Base-by-base conservation (phyloP, 2,888 invertebrate species). In the Taenaris catops region DNA sequence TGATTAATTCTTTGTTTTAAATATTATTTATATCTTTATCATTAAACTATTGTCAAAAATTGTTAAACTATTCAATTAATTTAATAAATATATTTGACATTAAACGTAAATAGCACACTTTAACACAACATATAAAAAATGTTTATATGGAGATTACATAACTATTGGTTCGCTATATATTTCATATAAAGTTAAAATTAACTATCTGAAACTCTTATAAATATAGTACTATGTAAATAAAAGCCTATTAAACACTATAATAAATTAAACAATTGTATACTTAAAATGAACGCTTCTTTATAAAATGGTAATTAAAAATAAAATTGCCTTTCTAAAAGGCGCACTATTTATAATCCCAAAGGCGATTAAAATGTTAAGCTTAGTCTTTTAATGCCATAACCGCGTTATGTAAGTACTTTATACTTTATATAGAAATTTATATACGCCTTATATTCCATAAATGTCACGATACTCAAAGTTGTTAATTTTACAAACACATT, bases 31-130 rank as follows among this genome's bases (percentile, higher is more conserved):
- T 31, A 20, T 34, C 8, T 9, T 25, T 21, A 17, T 23, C 21
- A 20, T 32, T 34, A 41, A 38, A 41, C 34, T 42, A 42, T 42
- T 38, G 38, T 34, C 38, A 34, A 38, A 35, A n/a, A 38, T 25
- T 32, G 25, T n/a, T 42, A 34, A 41, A 41, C 11, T 19, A 38
- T 33, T 18, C 8, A 23, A 12, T n/a, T 31, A 9, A 16, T 23
- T 29, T 16, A 9, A 16, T 14, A 7, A n/a, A 8, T 16, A 23
- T 25, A 14, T 25, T 32, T 31, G 16, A 6, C 4, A 21, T 9
- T 12, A 16, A 31, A 31, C 8, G 9, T 29, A 21, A 23, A 21
- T 21, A 23, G 11, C 19, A 8, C 19, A 29, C 28, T 6, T n/a
- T n/a, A n/a, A n/a, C n/a, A n/a, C n/a, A n/a, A n/a, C n/a, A n/a